Conservation (phyloP, 1,140 invertebrate species). For the Eupristina koningsbergeri region DNA sequence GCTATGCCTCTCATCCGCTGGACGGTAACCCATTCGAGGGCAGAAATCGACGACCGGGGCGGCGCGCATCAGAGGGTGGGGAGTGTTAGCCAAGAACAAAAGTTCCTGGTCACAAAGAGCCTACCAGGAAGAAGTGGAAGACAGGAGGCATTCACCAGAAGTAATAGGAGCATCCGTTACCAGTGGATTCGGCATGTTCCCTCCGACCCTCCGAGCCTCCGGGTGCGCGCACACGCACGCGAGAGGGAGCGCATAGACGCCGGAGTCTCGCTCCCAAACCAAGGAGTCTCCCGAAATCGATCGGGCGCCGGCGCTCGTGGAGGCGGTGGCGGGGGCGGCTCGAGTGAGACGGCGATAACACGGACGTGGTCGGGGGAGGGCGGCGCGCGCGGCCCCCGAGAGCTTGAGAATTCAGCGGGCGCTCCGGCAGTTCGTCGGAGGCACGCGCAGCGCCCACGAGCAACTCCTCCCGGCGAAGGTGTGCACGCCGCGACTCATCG, state of each 20-base stretch:
- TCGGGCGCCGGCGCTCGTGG: constrained; percentile 7
- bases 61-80: too few relatives aligned
- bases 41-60: neutral
- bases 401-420: constrained; percentile 5
- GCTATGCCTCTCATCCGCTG: neutral
- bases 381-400: neutral
- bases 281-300: constrained; percentile 36
- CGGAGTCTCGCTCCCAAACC: constrained; percentile 9
- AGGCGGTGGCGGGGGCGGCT: neutral
- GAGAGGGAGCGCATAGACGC: constrained; percentile 3
- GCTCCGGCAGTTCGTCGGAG: neutral
- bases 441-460: neutral
- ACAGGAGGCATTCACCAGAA: neutral
- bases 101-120: neutral
- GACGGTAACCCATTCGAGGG: neutral
- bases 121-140: neutral
- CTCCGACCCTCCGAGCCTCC: neutral
- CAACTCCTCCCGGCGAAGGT: neutral
- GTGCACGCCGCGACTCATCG: neutral
- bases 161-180: constrained; percentile 21
- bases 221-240: neutral
- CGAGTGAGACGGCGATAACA: neutral
- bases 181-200: neutral
- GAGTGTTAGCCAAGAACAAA: too few relatives aligned
- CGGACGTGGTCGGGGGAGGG: neutral